phyloP scores from a whole-genome alignment of 2,888 invertebrate species.

The Barypeithes pellucidus region DNA sequence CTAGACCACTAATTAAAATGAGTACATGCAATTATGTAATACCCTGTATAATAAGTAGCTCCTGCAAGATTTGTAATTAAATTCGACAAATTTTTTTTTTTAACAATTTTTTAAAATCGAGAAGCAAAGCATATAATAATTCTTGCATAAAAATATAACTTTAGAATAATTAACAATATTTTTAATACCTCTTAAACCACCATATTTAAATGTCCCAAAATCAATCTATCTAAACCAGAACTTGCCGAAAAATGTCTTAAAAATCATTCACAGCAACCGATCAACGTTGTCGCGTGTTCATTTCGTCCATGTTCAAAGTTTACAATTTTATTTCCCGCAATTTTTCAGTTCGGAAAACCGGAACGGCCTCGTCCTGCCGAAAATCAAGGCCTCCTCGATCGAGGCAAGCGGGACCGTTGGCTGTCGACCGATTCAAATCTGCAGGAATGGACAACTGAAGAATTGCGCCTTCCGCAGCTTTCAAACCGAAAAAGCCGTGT shows the following conservation, averaged over 20 bases:
- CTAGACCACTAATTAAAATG: no score
- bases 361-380: background rate
- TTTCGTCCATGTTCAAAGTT: background rate
- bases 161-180: background rate
- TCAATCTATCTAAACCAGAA: background rate
- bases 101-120: no score
- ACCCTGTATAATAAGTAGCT: no score
- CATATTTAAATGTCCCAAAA: constrained; percentile 8
- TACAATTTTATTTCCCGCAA: constrained; percentile 10
- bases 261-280: background rate
- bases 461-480: constrained; percentile 25
- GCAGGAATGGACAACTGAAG: constrained; percentile 34
- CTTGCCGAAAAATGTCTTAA: background rate
- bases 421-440: constrained; percentile 32
- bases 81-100: no score
- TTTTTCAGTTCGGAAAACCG: background rate
- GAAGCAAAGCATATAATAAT: no score
- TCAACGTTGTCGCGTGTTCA: background rate
- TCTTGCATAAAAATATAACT: no score
- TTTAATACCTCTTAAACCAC: constrained; percentile 10
- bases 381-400: constrained; percentile 8
- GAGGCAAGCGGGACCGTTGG: constrained; percentile 9
- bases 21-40: no score
- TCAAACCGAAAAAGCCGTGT: constrained; percentile 25
- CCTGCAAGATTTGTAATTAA: no score